Evolutionary conservation across 1,140 invertebrate species (phyloP).

Genomic region (Nasonia vitripennis): DNA sequence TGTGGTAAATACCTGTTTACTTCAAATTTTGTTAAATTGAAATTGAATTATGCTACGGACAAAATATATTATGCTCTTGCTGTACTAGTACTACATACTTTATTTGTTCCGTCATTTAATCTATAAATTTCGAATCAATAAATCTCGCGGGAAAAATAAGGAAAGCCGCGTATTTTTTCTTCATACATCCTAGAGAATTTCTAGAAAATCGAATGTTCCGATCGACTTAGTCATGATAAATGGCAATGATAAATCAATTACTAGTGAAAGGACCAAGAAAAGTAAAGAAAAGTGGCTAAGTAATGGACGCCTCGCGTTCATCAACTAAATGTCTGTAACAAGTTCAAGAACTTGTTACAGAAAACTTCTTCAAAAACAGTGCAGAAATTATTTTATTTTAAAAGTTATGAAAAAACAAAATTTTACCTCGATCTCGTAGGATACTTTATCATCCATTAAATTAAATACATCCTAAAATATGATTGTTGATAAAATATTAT

Average conservation of each 20-base stretch:
- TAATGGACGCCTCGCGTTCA: not conserved
- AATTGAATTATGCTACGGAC: too few species aligned
- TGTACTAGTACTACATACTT: not conserved
- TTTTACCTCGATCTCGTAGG: too few species aligned
- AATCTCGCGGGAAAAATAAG: not conserved
- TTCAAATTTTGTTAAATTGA: too few species aligned
- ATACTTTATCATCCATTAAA: too few species aligned
- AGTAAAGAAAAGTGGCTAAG: conserved; percentile 2
- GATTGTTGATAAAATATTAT: too few species aligned
- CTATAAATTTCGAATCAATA: not conserved
- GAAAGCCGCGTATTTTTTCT: not conserved
- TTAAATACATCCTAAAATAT: too few species aligned
- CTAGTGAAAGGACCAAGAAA: conserved; percentile 15
- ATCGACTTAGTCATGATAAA: conserved; percentile 15
- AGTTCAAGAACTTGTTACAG: not conserved
- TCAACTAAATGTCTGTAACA: not conserved
- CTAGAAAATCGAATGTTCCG: not conserved
- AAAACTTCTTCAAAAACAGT: not conserved
- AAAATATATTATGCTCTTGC: too few species aligned
- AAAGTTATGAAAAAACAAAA: too few species aligned
- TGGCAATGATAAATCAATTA: conserved; percentile 32
- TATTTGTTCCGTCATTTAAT: not conserved
- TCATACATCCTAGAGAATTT: not conserved
- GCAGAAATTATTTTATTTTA: too few species aligned
- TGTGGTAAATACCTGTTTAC: too few species aligned